A percentile compares a stretch with the other conserved stretches of the same genome.
Conservation (phyloP, 2,888 invertebrate species). For the Aphrophora alni region DNA sequence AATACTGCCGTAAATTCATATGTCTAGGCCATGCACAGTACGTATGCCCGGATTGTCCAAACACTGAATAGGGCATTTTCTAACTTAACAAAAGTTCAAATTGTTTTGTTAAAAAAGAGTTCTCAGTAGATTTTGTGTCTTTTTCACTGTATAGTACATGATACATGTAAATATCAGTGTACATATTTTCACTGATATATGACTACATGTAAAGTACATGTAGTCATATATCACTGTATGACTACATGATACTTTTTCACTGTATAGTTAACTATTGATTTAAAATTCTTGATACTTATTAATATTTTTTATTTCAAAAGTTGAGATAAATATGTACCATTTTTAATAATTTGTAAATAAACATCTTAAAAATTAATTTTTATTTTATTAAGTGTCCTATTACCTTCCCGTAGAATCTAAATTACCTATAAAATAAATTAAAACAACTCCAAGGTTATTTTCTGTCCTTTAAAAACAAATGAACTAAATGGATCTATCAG, state of each 20-base stretch:
- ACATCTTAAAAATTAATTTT: neutral
- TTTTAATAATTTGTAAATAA: conserved; percentile 41
- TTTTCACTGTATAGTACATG: neutral
- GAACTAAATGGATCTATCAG: neutral
- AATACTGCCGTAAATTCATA: neutral
- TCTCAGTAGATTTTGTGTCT: neutral
- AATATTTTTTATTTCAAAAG: conserved; percentile 39
- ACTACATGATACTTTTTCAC: neutral
- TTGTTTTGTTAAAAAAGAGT: no score
- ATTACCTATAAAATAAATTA: neutral
- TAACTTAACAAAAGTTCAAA: no score
- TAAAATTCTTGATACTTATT: neutral
- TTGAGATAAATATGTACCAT: neutral
- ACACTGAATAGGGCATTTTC: neutral
- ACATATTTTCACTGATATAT: neutral
- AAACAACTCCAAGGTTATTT: neutral
- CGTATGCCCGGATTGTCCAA: neutral
- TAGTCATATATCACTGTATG: neutral
- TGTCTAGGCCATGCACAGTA: neutral
- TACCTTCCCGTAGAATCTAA: no score
- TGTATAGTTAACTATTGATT: neutral
- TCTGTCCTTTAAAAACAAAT: no score
- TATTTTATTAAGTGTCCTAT: no score
- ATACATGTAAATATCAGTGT: no score
- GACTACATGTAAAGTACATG: no score